Base-by-base conservation (phyloP, 2,113 vertebrate species). In the Lophochroa leadbeateri region DNA sequence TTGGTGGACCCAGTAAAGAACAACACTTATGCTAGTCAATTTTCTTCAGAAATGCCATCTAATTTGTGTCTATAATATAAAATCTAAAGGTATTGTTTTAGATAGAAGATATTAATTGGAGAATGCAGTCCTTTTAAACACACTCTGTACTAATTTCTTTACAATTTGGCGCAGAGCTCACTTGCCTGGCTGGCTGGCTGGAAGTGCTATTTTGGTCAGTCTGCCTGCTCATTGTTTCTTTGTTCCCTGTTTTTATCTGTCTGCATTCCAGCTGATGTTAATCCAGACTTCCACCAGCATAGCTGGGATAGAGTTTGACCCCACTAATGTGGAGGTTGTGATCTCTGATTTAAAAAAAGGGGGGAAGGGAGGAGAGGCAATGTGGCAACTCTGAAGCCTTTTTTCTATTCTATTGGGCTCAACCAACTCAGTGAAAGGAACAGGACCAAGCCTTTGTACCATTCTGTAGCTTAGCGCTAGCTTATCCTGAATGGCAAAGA, bases 241-340 rank as follows among this genome's bases (percentile, higher is more conserved):
- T 90, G 88, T 95, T 93, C 68, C 43, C 33, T 75, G 7, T 63
- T 85, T 88, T 79, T 69, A 43, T 78, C 80, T 95, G 55, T 88
- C 83, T 92, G 61, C 80, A 91, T 94, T 96, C 88, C 88, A 68
- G 6, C 37, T 84, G 57, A 57, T 91, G 57, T 55, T 93, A 92
- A 89, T 91, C 35, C 49, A 90, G 60, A 68, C n/a, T 92, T 92
- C 39, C 63, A 68, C 44, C 13, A 60, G 53, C 3, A 4, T 52
- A 72, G 70, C 63, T 81, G 67, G 53, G 25, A 28, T 57, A 35
- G 47, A 77, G 28, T 80, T 77, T 87, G 77, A 71, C 21, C 61
- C 41, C 37, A 69, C 18, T 79, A 44, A 53, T 85, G 52, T 63
- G 41, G 67, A 91, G 74, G 52, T 11, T 52, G 41, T 57, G 53